These are phyloP conservation scores for Lasioglossum baleicum DNA, from an alignment of 1,140 invertebrate species.

Conservation along the genomic window DNA sequence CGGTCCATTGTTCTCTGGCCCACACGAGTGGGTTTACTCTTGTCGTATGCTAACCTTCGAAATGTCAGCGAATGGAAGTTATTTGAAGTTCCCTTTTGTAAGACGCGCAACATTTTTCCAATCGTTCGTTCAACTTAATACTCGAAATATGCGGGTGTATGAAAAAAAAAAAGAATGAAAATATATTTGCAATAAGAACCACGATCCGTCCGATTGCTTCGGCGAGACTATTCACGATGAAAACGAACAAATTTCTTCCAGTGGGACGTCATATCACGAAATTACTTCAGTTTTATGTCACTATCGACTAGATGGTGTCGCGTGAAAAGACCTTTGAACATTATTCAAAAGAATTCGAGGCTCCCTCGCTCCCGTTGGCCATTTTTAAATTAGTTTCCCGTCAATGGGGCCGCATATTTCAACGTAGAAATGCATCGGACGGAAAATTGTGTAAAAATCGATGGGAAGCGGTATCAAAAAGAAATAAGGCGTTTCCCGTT, in stretches of 20 bases:
- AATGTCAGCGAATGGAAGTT: not conserved
- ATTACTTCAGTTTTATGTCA: not conserved
- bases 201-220: no score
- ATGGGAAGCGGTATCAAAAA: conserved; percentile 24
- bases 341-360: conserved; percentile 32
- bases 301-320: not conserved
- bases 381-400: conserved; percentile 29
- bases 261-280: not conserved
- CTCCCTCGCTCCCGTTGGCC: not conserved
- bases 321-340: conserved; percentile 3
- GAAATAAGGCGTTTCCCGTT: conserved; percentile 21
- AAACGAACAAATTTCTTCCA: not conserved
- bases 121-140: no score
- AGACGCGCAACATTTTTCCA: no score
- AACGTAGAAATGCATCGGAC: conserved; percentile 12
- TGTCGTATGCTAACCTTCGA: not conserved
- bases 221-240: not conserved
- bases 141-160: no score
- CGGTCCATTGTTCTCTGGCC: no score
- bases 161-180: no score
- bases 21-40: not conserved
- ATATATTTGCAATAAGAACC: no score
- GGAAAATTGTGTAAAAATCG: conserved; percentile 4
- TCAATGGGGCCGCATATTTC: conserved; percentile 35
- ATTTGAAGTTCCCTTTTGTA: not conserved